A percentile compares a stretch with the other conserved stretches of the same genome.
These are phyloP conservation scores for Accipiter virgatus DNA, from an alignment of 2,113 vertebrate species.

Conservation along the genomic window DNA sequence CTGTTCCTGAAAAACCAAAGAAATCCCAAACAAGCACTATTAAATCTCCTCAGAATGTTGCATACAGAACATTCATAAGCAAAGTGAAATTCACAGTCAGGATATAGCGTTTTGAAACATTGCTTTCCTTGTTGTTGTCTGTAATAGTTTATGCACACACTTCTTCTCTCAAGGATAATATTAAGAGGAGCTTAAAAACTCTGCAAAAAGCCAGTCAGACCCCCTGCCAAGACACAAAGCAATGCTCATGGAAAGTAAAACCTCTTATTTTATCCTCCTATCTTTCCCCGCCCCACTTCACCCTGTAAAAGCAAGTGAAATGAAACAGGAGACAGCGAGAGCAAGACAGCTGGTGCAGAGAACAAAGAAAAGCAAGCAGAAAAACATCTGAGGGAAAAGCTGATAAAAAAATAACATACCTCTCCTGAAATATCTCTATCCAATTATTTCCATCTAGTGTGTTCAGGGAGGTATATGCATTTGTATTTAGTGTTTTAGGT, in stretches of 20 bases:
- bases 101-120: neutral
- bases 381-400: neutral
- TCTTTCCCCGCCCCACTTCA: neutral
- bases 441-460: neutral
- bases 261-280: neutral
- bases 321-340: neutral
- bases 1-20: neutral
- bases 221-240: neutral
- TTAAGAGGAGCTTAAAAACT: neutral
- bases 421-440: neutral
- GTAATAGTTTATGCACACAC: neutral
- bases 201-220: neutral
- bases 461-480: neutral
- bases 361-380: neutral
- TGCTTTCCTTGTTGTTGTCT: neutral
- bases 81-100: neutral
- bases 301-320: neutral
- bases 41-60: neutral
- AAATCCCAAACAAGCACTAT: neutral
- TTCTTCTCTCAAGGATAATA: neutral
- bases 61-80: neutral
- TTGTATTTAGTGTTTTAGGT: neutral
- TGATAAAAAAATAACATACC: neutral
- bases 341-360: neutral
- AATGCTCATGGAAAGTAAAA: neutral